Evolutionary conservation across 2,113 vertebrate genomes (phyloP), one percentile per base, ranked within the genome.

Genomic region (Python bivittatus): DNA sequence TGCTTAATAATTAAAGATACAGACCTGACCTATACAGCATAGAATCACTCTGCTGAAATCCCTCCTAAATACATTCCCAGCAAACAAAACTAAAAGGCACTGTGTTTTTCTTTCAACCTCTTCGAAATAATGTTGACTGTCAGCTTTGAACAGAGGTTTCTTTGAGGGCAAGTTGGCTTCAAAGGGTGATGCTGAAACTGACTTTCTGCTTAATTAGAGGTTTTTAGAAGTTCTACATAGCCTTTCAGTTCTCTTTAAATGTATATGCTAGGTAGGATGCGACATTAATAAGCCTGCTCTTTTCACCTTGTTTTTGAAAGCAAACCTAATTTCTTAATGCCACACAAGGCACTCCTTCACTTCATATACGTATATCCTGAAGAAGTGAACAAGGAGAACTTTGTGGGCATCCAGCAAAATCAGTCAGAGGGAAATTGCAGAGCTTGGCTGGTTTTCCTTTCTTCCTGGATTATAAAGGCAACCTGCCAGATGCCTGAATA

Each of bases 241-340:
- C 20, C 0, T 0, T 27, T 88, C 53, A 52, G n/a, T 61, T 2
- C 23, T 53, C 60, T 56, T n/a, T 93, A 29, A 68, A 7, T 0
- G 1, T 3, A 1, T 23, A 57, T 52, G 15, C 84, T 88, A 94
- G 0, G 0, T 0, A 94, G 29, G 57, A 90, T 57, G 42, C 10
- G 68, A 22, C 86, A 91, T 13, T 91, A 15, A 61, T 17, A 6
- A 72, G 85, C 64, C 42, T 72, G 33, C 11, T 87, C 6, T 5
- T 92, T 92, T 85, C 48, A 90, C 25, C 44, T 91, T 88, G 64
- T 79, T 88, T 92, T n/a, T 54, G 72, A 91, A 23, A 61, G 91
- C 3, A 27, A 93, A 2, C 38, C 25, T 3, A 23, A 57, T 87
- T 94, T 88, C 42, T 11, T 72, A 83, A 60, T 86, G 56, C 90